Base-by-base conservation (phyloP, 2,888 invertebrate species). In the Perithous albicinctus region DNA sequence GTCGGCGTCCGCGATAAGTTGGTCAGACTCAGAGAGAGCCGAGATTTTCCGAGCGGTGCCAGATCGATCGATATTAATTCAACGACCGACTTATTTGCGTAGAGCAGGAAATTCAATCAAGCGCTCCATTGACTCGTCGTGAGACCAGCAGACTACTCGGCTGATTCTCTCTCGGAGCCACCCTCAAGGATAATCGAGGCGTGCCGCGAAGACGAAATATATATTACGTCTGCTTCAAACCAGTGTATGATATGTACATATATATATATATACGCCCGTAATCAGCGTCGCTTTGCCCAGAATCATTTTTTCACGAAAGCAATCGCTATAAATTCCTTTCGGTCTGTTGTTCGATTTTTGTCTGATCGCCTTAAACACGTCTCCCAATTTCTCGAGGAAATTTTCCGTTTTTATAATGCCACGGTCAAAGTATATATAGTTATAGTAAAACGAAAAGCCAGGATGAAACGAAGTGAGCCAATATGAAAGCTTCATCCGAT, bases 101-200 rank as follows among this genome's bases (percentile, higher is more conserved):
- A 84, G 80, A 74, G 54, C 69, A 81, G 85, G 77, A 78, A 84
- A 85, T 85, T 85, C 85, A 85, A 85, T 85, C 85, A 85, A 84
- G 74, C 85, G 85, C 82, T 84, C 80, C 82, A 85, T 85, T 81
- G 82, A 84, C 79, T 84, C 82, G 77, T 82, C 56, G 77, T 38
- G 69, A 78, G 69, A 67, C 46, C 66, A 56, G 46, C 54, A n/a
- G 29, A 12, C 26, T 23, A 32, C 26, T 38, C 54, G 23, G 61
- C 20, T 12, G 61, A 35, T 15, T 26, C 35, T 35, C 38, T n/a
- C 54, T 1, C 23, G n/a, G 15, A 41, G 5, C 26, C 54, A 41
- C 38, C 26, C 26, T n/a, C 54, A 26, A 41, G 23, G 72, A 72
- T 72, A 77, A 80, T 77, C 77, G 69, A 59, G 32, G 63, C 64